Base-by-base conservation (phyloP, 2,113 vertebrate genomes). In the Tachysurus vachellii region DNA sequence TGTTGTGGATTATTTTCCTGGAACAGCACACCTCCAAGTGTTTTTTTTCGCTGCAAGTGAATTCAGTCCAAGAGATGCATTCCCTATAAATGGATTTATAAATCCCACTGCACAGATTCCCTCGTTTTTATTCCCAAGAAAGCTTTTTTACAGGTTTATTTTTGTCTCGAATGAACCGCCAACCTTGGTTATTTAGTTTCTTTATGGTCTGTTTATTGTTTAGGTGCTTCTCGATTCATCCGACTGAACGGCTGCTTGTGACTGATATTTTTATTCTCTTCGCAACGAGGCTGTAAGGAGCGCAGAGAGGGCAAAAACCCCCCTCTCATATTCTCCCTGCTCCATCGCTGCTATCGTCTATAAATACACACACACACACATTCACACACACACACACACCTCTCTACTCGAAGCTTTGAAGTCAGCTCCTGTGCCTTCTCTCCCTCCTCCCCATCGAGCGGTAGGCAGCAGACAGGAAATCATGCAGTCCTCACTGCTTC, bases 381-480 rank as follows among this genome's bases (percentile, higher is more conserved):
- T 50, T 83, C 66, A 89, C 21, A 42, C 68, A 57, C 53, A 73
- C 53, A 53, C 56, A 86, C 62, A 80, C 76, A 42, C 28, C 80
- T 73, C 82, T 87, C 82, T 84, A 84, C 64, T 23, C 82, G 84
- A 77, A 61, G 79, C 85, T 86, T 88, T 85, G 79, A 88, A 70
- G 85, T 91, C 57, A 79, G 76, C 50, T 82, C 75, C 84, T 84
- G 77, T 31, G 47, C 61, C 64, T 76, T 13, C 66, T 26, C 47
- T 62, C 75, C 26, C 68, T 82, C 75, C 62, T 77, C 89, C 80
- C 70, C 59, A 66, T 61, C 59, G 73, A 36, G 85, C 61, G 80
- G 56, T 44, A 44, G 81, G 82, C 56, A 90, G 87, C 86, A 92
- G 92, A 88, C 90, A 93, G 93, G 92, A 93, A 94, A 92, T 91